Evolutionary conservation across 2,888 invertebrate genomes (phyloP), one percentile per base, ranked within the genome.

Genomic region (Meta bourneti): DNA sequence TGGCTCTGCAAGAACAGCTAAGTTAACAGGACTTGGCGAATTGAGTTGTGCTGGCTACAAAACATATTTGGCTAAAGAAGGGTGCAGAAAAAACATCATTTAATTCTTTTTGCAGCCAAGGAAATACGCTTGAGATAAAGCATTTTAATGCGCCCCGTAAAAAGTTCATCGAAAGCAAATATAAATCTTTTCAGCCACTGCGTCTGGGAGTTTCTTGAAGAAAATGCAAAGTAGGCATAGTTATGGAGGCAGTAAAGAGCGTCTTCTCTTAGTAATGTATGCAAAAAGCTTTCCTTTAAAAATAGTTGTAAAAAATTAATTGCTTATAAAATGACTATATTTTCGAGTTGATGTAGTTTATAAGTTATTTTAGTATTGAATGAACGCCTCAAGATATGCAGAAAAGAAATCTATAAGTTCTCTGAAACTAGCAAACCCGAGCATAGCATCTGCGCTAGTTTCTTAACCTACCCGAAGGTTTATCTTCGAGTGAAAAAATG

Each of bases 21-120:
- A 79, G 34, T 79, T 79, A 79, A 79, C 79, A 79, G 13, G 54
- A 61, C 34, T 34, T 13, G 34, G 54, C 34, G 34, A 77, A 20
- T 61, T 34, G 54, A 16, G 61, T 79, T 79, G 61, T 1, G 34
- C 34, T 34, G 34, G 34, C 61, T 16, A 61, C 61, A 61, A 61
- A 61, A 9, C 61, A 16, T 16, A 61, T 16, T 61, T 16, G 13
- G 61, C 61, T 61, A 61, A 61, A 61, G 16, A 61, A 34, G 34
- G 5, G 61, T 61, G 61, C 61, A 61, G 34, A 34, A 34, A 34
- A 34, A 34, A 34, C 34, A 34, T 34, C 34, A 61, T 61, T 61
- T 61, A 61, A 61, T 61, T 61, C 11, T 61, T 61, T 16, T 61
- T 9, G 61, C 34, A 61, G 61, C 61, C 16, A 5, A 16, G 13